Evolutionary conservation across 2,888 invertebrate genomes (phyloP).

Genomic region (Hololepta plana): DNA sequence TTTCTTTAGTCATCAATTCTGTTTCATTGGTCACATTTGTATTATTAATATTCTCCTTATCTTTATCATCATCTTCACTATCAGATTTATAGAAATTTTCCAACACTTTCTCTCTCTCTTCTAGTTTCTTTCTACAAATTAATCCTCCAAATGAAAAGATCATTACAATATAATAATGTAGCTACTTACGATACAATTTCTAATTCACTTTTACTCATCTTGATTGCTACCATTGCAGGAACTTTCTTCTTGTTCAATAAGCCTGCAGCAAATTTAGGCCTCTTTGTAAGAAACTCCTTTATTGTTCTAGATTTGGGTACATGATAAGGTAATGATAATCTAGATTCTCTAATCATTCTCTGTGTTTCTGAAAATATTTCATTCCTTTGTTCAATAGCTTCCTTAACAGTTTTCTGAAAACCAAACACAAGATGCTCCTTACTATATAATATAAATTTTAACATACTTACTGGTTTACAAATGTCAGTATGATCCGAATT

Average conservation of each 20-base stretch:
- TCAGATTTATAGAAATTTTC: constrained; percentile 61
- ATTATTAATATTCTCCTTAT: constrained; percentile 7
- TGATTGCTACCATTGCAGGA: constrained; percentile 35
- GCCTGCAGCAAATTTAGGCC: constrained; percentile 29
- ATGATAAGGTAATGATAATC: constrained; percentile 70
- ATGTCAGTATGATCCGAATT: no score
- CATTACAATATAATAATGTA: neutral
- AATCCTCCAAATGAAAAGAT: no score
- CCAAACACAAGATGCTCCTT: no score
- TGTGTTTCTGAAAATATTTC: constrained; percentile 83
- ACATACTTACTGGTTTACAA: no score
- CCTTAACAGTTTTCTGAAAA: no score
- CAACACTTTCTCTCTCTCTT: constrained; percentile 56
- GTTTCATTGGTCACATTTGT: constrained; percentile 6
- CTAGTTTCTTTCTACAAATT: constrained; percentile 38
- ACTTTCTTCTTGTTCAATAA: no score
- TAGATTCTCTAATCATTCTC: constrained; percentile 56
- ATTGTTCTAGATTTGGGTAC: constrained; percentile 62
- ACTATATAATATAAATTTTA: no score
- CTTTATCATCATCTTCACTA: constrained; percentile 35
- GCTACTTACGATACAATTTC: constrained; percentile 42
- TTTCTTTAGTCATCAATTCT: constrained; percentile 5
- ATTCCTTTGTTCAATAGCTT: no score
- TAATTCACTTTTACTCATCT: constrained; percentile 49
- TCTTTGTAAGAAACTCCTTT: constrained; percentile 53